Evolutionary conservation across 2,797 vertebrate genomes (phyloP).

Genomic region (Eulemur albifrons): DNA sequence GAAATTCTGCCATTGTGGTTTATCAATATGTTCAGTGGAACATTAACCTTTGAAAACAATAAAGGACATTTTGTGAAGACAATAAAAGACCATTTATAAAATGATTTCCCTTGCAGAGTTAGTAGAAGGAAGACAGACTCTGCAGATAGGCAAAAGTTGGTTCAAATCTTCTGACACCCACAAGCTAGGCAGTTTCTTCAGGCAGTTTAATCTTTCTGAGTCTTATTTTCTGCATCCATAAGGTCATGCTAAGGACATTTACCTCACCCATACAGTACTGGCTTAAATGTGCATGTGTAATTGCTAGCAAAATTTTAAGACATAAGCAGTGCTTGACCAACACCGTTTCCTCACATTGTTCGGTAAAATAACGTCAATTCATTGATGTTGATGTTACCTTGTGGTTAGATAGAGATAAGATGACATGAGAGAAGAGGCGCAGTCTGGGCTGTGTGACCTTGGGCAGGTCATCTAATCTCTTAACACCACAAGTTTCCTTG

Average conservation of each 20-base stretch:
- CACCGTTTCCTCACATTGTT: not conserved
- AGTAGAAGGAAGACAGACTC: not conserved
- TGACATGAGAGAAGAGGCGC: not conserved
- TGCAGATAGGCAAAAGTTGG: not conserved
- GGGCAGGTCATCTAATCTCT: not conserved
- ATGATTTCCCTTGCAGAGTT: not conserved
- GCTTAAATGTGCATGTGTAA: not conserved
- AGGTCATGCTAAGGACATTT: not conserved
- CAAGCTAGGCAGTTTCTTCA: not conserved
- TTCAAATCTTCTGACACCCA: not conserved
- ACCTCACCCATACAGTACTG: not conserved
- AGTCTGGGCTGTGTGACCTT: too few species aligned
- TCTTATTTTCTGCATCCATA: not conserved
- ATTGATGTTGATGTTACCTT: not conserved
- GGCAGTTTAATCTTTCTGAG: not conserved
- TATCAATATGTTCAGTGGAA: not conserved
- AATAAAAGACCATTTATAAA: conserved; percentile 17
- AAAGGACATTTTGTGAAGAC: not conserved
- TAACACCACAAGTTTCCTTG: not conserved
- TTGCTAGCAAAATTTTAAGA: not conserved
- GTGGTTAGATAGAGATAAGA: not conserved
- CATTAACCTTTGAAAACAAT: not conserved
- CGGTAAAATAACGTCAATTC: not conserved
- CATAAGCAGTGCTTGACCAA: not conserved
- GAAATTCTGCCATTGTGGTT: conserved; percentile 19